Evolutionary conservation across 2,888 invertebrate genomes (phyloP), one percentile per base, ranked within the genome.

Genomic region (Blomia tropicalis): DNA sequence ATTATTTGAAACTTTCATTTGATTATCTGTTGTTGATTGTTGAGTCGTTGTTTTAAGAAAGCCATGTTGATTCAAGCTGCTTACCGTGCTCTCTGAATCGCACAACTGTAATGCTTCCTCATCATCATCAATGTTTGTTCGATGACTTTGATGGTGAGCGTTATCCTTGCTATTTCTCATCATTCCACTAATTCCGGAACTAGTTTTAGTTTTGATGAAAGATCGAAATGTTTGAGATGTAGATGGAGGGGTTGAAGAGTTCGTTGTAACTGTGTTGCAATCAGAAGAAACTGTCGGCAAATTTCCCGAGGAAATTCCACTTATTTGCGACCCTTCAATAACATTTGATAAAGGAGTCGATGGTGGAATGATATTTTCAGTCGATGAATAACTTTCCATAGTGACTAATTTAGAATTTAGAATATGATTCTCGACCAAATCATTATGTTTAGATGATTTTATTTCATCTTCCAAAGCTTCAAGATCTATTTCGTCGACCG

Each of bases 201-300:
- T 47, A n/a, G 51, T 56, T 25, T 56, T 56, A 11, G 56, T 56
- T 19, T 56, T 56, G 4, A 56, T 56, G 23, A 56, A 56, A 27
- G 56, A 56, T 19, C 56, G 56, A 56, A 56, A 56, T 22, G 56
- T 47, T 36, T 36, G 36, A n/a, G 14, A 17, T 27, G 51, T 47
- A 22, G 11, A 14, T 22, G 51, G 51, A 11, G 51, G 51, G 14
- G 14, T 14, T 11, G 11, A 7, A 14, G 51, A 47, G 7, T 7
- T 27, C 14, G 51, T 47, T 11, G 51, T 47, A 11, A 7, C 51
- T 7, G 7, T 27, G 14, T 14, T 25, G 27, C 14, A 11, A 11
- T 22, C 23, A 22, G 7, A 11, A 22, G 14, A 11, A 7, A 22
- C 22, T 19, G 22, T 7, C 7, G 51, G 51, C 7, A 47, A 25